Conservation (phyloP, 2,888 invertebrate species). For the Drosophila putrida region DNA sequence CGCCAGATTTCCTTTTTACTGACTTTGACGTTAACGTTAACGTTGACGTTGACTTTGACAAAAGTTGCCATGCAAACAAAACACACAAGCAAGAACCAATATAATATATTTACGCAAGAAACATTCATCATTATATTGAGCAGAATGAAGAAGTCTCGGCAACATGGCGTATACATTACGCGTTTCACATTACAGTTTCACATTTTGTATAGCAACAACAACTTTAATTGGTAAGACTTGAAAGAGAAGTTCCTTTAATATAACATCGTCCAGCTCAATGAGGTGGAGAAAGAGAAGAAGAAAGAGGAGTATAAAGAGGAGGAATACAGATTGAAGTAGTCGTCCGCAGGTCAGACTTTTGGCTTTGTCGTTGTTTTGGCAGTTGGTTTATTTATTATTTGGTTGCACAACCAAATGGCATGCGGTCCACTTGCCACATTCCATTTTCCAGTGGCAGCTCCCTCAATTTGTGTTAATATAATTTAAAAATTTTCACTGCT, state of each 20-base stretch:
- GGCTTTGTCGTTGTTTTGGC: conserved; percentile 26
- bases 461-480: conserved; percentile 73
- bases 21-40: conserved; percentile 21
- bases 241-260: conserved; percentile 32
- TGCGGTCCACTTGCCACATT: conserved; percentile 30
- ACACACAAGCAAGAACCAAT: conserved; percentile 23
- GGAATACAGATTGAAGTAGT: conserved; percentile 9
- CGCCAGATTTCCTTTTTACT: conserved; percentile 35
- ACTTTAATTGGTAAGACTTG: conserved; percentile 68
- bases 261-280: conserved; percentile 11
- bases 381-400: conserved; percentile 67
- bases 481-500: conserved; percentile 63
- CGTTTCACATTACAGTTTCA: conserved; percentile 54
- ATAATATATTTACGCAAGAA: conserved; percentile 23
- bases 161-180: conserved; percentile 70
- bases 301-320: background rate
- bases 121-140: conserved; percentile 49
- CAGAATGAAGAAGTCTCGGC: conserved; percentile 31
- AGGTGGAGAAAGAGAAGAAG: background rate
- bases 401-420: conserved; percentile 44
- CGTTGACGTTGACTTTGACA: conserved; percentile 47
- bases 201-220: conserved; percentile 12
- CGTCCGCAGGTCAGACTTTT: conserved; percentile 19
- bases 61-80: conserved; percentile 74
- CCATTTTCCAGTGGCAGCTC: conserved; percentile 23